Evolutionary conservation across 1,140 invertebrate species (phyloP), one percentile per base, ranked within the genome.

Genomic region (Drosophila obscura): DNA sequence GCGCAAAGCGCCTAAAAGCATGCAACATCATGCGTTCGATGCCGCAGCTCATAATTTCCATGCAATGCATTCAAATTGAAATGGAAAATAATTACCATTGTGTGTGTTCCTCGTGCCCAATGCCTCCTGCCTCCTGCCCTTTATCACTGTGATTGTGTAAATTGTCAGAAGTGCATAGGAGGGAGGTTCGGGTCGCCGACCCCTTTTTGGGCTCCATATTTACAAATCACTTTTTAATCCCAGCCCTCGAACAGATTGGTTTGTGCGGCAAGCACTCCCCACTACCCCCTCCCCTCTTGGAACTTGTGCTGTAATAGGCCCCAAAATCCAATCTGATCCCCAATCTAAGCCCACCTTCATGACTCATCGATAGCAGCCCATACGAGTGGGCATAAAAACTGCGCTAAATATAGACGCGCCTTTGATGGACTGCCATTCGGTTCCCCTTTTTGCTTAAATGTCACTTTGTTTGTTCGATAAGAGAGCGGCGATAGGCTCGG

Each of bases 391-490:
- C 69, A 79, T 80, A 68, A 64, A 79, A 55, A 80, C 73, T 48
- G 49, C 49, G 52, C 50, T 61, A 80, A 65, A 80, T 85, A 57
- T 66, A 75, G 55, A 83, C 24, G 26, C 43, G 50, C 55, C 26
- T 67, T 81, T 81, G 65, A 79, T 69, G 62, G 57, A 82, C 64
- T 69, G 61, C 59, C 65, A 78, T 81, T 81, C 15, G 58, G 50
- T 46, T 77, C 52, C 56, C 51, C 77, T 88, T 76, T 79, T 76
- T 88, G 83, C 74, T 73, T 73, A 83, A 87, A 77, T 79, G 67
- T 52, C 72, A 71, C 61, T 65, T 87, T 87, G 83, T 87, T 87
- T 87, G 83, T 87, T 87, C 83, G 85, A 88, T 89, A 88, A 73
- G 67, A 13, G 11, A 39, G 35, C 35, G 13, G 52, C 39, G 59